phyloP scores from a whole-genome alignment of 2,888 invertebrate species.

The Aporophyla lueneburgensis region DNA sequence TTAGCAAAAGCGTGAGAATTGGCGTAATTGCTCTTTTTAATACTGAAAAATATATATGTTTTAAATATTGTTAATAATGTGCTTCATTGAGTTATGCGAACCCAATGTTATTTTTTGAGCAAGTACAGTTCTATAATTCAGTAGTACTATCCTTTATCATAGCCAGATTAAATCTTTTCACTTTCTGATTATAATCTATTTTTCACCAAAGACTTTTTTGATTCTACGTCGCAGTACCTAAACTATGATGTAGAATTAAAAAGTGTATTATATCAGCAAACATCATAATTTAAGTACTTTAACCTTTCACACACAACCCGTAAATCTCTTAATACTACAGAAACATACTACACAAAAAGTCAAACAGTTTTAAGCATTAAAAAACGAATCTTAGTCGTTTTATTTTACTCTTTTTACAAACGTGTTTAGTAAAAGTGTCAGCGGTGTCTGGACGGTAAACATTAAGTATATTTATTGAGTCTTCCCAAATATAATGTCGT shows the following conservation, averaged over 20 bases:
- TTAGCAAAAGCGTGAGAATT: slow-evolving; percentile 12
- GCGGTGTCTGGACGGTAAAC: slow-evolving; percentile 78
- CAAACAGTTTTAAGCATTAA: slow-evolving; percentile 34
- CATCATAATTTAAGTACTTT: slow-evolving; percentile 29
- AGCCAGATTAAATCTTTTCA: background rate
- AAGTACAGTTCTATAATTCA: too few species aligned
- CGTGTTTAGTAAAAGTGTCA: slow-evolving; percentile 83
- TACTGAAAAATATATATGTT: background rate
- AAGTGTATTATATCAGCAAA: background rate
- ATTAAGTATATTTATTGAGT: slow-evolving; percentile 81
- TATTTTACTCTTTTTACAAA: slow-evolving; percentile 71
- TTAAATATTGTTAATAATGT: background rate
- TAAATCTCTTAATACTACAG: slow-evolving; percentile 42
- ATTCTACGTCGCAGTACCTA: too few species aligned
- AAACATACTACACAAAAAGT: slow-evolving; percentile 38
- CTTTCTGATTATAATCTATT: background rate
- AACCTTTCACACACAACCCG: slow-evolving; percentile 33
- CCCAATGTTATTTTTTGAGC: background rate
- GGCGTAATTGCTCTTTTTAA: background rate
- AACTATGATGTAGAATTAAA: slow-evolving; percentile 6
- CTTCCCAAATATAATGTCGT: slow-evolving; percentile 72
- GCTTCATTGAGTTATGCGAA: background rate
- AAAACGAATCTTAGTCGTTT: slow-evolving; percentile 42
- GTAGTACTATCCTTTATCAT: too few species aligned
- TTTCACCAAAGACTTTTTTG: background rate